Evolutionary conservation across 1,140 invertebrate genomes (phyloP), one percentile per base, ranked within the genome.

Genomic region (Tetramorium alpestre): DNA sequence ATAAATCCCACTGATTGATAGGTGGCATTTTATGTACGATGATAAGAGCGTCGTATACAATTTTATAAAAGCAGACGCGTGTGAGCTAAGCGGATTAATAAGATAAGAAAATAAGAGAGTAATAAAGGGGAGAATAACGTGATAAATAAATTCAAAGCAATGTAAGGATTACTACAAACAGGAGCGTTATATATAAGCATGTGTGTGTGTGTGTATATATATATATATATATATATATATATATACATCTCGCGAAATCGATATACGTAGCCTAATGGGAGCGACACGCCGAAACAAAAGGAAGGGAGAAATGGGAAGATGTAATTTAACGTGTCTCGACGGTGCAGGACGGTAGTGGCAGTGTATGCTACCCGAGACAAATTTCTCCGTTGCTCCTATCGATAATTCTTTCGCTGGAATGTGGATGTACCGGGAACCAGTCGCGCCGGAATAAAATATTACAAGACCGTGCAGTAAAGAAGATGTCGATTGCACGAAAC

Each of bases 401-500:
- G 80, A 84, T 84, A 84, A 84, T 84, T 84, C 69, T 84, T 73
- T 41, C 41, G 11, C 41, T 41, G n/a, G 69, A 81, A 81, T 72
- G 78, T 81, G 78, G 80, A 84, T 60, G 69, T 73, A 41, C 41
- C 44, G 41, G 22, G 38, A 82, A 33, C 54, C 41, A 73, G 80
- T 73, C 80, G 80, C 78, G 67, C 25, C 38, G 65, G 67, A 84
- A 84, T 84, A 84, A 84, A 84, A 84, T 84, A 84, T 84, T 75
- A 75, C 69, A 60, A 58, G 80, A 73, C 28, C 54, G 67, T 41
- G 51, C 69, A 33, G 69, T 62, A 84, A 84, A 84, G 80, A 41
- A 85, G 75, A 85, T 78, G 82, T 85, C 82, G 82, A 85, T 85
- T 56, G 58, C 60, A 85, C 82, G 73, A 64, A 85, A 85, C 73